Base-by-base conservation (phyloP, 2,113 vertebrate species). In the Daboia siamensis region DNA sequence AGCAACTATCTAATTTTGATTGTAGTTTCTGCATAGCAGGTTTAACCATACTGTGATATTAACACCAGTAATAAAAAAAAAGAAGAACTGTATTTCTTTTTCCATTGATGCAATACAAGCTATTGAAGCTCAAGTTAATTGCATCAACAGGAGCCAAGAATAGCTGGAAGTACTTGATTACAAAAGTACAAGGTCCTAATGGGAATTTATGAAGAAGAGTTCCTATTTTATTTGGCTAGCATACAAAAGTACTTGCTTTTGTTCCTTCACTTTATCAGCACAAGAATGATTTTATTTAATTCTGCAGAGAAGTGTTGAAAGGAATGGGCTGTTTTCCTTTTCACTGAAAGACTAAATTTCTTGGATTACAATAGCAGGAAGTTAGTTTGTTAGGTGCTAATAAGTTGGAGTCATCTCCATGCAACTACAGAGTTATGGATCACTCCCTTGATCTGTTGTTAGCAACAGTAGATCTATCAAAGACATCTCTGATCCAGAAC, bases 91-190 rank as follows among this genome's bases (percentile, higher is more conserved):
- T n/a, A 84, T 93, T 85, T 91, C 86, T 87, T 92, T 46, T 59
- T 90, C 93, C 61, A n/a, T 1, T 39, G 46, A 9, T 48, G 51
- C 59, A 94, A 85, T 61, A 44, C 44, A 92, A 85, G 5, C 90
- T 94, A 91, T 51, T 93, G 93, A 96, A 96, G 91, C 84, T 91
- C 84, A 93, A 95, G 56, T 89, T 94, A 94, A 93, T 0, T 91
- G 86, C 1, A 33, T 88, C 92, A 94, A 90, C 0, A 0, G 46
- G 21, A 94, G 89, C 74, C 90, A 96, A 96, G 94, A 95, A 59
- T 0, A 93, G 24, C 89, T 94, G 64, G 74, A 95, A 91, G 80
- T 54, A 64, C 93, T 95, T 96, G 90, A 90, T 86, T 92, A 90
- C 93, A 95, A 51, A 90, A 87, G 21, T 29, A 90, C 44, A 94